A percentile compares a stretch with the other conserved stretches of the same genome.
phyloP scores from a whole-genome alignment of 2,113 vertebrate species.

The Melierax canorus region DNA sequence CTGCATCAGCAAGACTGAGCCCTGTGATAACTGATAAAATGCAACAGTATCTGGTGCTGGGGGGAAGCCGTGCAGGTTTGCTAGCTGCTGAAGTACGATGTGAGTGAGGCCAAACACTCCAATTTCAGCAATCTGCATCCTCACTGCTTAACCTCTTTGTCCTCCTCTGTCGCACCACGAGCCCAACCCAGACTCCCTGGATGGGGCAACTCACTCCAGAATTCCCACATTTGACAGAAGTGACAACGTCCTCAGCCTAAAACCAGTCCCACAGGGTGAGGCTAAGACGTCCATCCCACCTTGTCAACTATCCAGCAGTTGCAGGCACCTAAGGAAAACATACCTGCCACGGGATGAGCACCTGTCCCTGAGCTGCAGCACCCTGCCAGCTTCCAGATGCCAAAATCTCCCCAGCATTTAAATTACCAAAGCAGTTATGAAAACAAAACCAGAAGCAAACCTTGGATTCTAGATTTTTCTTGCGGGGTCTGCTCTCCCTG shows the following conservation, averaged over 20 bases:
- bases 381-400: not conserved
- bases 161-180: not conserved
- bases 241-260: not conserved
- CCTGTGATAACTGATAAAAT: not conserved
- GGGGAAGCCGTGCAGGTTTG: accelerated
- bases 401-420: not conserved
- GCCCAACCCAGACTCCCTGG: not conserved
- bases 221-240: not conserved
- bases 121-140: not conserved
- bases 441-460: not conserved
- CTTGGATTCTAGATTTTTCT: not conserved
- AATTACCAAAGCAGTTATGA: not conserved
- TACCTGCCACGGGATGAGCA: accelerated
- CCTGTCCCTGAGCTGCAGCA: not conserved
- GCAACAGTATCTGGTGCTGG: accelerated
- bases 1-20: not conserved
- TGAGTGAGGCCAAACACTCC: not conserved
- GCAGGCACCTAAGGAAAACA: not conserved
- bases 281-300: not conserved
- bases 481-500: not conserved
- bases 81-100: not conserved
- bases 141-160: not conserved
- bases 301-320: not conserved
- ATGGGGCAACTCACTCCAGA: not conserved
- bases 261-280: not conserved